phyloP scores from a whole-genome alignment of 2,888 invertebrate genomes.

The Acanthosepion lycidas region DNA sequence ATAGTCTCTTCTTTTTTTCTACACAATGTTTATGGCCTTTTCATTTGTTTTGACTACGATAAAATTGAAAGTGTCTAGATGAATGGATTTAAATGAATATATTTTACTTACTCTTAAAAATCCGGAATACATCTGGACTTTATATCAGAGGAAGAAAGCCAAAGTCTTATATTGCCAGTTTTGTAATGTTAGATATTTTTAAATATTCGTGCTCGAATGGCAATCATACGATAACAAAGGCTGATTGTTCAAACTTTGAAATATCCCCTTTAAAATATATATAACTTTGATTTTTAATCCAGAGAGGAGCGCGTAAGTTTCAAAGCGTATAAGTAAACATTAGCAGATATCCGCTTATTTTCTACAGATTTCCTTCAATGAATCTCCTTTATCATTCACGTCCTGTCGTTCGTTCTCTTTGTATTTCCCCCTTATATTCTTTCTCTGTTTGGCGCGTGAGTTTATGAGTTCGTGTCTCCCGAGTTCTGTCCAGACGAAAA shows the following conservation, averaged over 20 bases:
- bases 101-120: not conserved
- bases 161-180: not conserved
- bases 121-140: not conserved
- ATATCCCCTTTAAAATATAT: not conserved
- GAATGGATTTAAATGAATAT: not conserved
- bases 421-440: not conserved
- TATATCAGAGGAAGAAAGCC: not conserved
- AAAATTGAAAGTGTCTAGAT: no score
- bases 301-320: not conserved
- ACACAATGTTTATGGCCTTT: no score
- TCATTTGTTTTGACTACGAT: no score
- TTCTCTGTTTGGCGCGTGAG: no score
- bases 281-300: not conserved
- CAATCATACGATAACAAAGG: not conserved
- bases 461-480: no score
- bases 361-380: no score
- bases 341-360: no score
- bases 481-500: constrained; percentile 4
- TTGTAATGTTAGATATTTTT: not conserved
- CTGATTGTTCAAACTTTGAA: not conserved
- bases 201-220: not conserved
- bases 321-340: no score
- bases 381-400: not conserved
- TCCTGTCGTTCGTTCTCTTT: not conserved
- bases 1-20: no score